These are phyloP conservation scores for Hybognathus amarus DNA, from an alignment of 2,797 vertebrate species.

Conservation along the genomic window DNA sequence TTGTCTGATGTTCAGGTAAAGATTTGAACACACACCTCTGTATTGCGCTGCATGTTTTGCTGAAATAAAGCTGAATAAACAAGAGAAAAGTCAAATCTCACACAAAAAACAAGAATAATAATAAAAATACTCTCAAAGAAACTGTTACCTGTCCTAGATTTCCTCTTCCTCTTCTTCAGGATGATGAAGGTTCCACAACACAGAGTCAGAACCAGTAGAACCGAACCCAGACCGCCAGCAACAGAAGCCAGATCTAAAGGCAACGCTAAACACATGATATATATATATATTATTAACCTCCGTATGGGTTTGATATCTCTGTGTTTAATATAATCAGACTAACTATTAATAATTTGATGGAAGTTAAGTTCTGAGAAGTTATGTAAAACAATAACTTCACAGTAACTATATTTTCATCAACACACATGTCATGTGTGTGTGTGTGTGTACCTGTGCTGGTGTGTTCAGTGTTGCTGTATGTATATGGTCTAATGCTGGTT, in stretches of 20 bases:
- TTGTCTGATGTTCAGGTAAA: neutral
- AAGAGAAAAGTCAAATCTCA: neutral
- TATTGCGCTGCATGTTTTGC: neutral
- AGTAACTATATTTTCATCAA: neutral
- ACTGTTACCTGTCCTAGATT: neutral
- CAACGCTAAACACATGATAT: neutral
- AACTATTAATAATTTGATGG: neutral
- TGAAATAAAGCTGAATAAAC: neutral
- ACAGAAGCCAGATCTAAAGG: neutral
- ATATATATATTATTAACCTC: no score
- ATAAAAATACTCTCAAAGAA: neutral
- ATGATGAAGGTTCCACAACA: neutral
- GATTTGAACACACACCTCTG: neutral
- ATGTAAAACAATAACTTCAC: neutral
- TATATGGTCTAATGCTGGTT: no score
- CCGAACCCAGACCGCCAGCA: neutral
- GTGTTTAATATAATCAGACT: neutral
- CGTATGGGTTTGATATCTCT: neutral
- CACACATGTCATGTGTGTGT: neutral
- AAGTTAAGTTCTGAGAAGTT: neutral
- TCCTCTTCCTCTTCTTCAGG: neutral
- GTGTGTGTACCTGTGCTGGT: neutral
- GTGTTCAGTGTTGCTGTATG: no score
- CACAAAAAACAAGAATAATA: neutral
- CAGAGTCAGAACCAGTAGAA: constrained; percentile 10